phyloP scores from a whole-genome alignment of 53 echinoderm and acorn worm species.

The Holothuria leucospilota region DNA sequence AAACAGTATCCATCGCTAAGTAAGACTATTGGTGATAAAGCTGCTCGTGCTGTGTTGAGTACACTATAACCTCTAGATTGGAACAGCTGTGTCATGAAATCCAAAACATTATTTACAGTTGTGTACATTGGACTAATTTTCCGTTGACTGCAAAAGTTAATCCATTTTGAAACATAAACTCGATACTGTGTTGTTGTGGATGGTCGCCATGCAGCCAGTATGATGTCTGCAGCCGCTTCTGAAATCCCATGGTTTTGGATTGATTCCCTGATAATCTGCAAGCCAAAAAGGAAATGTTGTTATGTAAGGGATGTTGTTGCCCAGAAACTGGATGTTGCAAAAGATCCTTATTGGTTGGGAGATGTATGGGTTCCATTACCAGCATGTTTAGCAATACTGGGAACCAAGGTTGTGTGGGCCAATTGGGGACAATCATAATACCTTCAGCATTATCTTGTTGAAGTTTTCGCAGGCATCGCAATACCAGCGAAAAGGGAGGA shows the following conservation, averaged over 20 bases:
- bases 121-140: constrained; percentile 28
- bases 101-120: neutral
- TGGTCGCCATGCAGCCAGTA: constrained; percentile 28
- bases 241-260: constrained; percentile 12
- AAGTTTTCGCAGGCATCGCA: constrained; percentile 52
- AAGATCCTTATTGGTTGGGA: neutral
- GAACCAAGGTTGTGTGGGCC: constrained; percentile 69
- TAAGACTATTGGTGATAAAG: constrained; percentile 38
- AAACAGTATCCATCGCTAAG: constrained; percentile 18
- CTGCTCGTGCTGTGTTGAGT: constrained; percentile 50
- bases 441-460: constrained; percentile 50
- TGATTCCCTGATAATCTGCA: constrained; percentile 49
- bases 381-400: constrained; percentile 18
- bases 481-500: constrained; percentile 57
- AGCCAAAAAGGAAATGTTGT: constrained; percentile 30
- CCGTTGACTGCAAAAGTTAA: constrained; percentile 22
- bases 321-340: constrained; percentile 32
- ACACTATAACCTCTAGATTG: constrained; percentile 42
- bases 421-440: constrained; percentile 59
- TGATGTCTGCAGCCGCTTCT: neutral
- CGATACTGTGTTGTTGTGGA: constrained; percentile 57
- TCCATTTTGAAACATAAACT: constrained; percentile 44
- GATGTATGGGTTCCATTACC: constrained; percentile 23
- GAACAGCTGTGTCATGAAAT: constrained; percentile 40
- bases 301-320: constrained; percentile 48